A percentile compares a stretch with the other conserved stretches of the same genome.
Evolutionary conservation across 64 coral and sea anemone genomes (phyloP).

Genomic region (Porites australiensis): DNA sequence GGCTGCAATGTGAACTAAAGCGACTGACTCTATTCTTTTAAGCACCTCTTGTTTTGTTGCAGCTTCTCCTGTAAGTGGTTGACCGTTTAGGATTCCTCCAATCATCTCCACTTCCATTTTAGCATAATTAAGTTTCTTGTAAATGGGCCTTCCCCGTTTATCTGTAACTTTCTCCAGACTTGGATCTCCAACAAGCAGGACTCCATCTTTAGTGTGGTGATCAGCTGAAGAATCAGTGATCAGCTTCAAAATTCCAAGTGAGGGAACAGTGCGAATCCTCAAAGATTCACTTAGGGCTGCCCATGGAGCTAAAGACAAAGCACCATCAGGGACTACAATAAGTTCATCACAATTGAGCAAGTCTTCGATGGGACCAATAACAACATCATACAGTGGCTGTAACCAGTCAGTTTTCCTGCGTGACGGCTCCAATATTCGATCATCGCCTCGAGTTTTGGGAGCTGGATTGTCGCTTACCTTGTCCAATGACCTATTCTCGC

Average conservation of each 20-base stretch:
- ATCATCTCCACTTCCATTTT: too few relatives aligned
- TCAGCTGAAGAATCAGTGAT: not conserved
- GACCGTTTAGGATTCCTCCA: too few relatives aligned
- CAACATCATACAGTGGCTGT: not conserved
- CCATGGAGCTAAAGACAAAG: not conserved
- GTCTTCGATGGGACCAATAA: not conserved
- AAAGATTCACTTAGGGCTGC: not conserved
- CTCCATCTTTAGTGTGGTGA: too few relatives aligned
- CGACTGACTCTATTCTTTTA: too few relatives aligned
- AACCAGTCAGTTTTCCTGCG: not conserved
- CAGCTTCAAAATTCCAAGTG: not conserved
- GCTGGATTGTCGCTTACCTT: not conserved
- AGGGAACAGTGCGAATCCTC: not conserved
- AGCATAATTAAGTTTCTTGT: not conserved
- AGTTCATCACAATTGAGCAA: not conserved
- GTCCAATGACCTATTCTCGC: not conserved
- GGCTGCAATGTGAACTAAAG: not conserved
- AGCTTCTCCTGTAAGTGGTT: too few relatives aligned
- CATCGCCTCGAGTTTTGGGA: not conserved
- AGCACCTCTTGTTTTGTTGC: too few relatives aligned
- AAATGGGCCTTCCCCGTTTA: too few relatives aligned
- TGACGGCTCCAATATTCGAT: not conserved
- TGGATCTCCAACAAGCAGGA: too few relatives aligned
- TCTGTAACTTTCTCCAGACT: too few relatives aligned
- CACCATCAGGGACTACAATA: not conserved